Evolutionary conservation across 2,888 invertebrate genomes (phyloP).

Genomic region (Salpingus planirostris): DNA sequence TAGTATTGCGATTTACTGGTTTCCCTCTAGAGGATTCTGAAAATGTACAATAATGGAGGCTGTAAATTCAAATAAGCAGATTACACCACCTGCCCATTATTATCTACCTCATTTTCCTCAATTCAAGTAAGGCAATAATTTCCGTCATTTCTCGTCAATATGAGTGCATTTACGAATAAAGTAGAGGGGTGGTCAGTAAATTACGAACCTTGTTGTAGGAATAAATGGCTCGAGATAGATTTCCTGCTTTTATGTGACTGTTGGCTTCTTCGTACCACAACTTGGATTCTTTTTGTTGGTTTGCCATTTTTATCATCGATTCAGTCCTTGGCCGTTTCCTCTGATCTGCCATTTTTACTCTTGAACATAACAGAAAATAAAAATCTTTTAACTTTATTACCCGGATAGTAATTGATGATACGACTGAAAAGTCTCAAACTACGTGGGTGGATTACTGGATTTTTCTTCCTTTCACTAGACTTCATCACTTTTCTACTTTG

Average conservation of each 20-base stretch:
- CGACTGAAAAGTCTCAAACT: not conserved
- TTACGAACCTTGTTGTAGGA: slow-evolving; percentile 63
- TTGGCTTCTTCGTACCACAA: slow-evolving; percentile 69
- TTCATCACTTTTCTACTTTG: slow-evolving; percentile 8
- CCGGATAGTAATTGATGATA: not conserved
- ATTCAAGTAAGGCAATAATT: too few species aligned
- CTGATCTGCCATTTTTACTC: slow-evolving; percentile 22
- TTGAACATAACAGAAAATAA: slow-evolving; percentile 3
- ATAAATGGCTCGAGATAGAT: slow-evolving; percentile 59
- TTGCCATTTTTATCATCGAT: slow-evolving; percentile 32
- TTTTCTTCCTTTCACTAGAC: slow-evolving; percentile 4
- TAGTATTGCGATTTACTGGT: too few species aligned
- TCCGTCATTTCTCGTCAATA: too few species aligned
- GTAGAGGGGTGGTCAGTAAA: too few species aligned
- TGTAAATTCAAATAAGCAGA: too few species aligned
- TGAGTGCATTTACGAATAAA: too few species aligned
- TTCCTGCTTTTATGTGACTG: slow-evolving; percentile 66
- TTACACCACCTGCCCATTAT: too few species aligned
- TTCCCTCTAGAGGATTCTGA: too few species aligned
- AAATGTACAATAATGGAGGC: too few species aligned
- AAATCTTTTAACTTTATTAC: not conserved
- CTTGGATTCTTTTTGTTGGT: slow-evolving; percentile 48
- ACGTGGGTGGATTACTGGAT: slow-evolving; percentile 9
- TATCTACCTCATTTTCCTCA: too few species aligned
- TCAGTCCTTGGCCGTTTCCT: slow-evolving; percentile 31